Evolutionary conservation across 2,113 vertebrate genomes (phyloP).

Genomic region (Aramus guarauna): DNA sequence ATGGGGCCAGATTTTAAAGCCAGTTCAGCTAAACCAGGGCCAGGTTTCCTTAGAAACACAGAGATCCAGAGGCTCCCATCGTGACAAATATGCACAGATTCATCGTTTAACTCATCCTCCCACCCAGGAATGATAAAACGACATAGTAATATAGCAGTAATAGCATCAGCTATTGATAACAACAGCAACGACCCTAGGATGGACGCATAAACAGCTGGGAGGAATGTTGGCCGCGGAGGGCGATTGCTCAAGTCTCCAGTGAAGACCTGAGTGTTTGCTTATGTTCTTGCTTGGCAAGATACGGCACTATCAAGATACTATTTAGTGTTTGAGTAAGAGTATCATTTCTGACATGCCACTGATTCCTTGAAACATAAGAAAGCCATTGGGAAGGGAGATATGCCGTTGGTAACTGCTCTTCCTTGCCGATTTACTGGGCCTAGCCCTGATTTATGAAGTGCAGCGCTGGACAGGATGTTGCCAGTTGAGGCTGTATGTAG

Average conservation of each 20-base stretch:
- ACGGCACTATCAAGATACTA: neutral
- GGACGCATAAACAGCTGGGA: constrained; percentile 33
- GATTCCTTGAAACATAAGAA: neutral
- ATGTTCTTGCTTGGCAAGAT: constrained; percentile 43
- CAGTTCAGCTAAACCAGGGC: constrained; percentile 32
- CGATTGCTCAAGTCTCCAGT: constrained; percentile 46
- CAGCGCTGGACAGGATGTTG: constrained; percentile 30
- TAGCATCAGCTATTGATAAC: constrained; percentile 13
- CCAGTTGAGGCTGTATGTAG: constrained; percentile 5
- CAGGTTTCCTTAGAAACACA: constrained; percentile 39
- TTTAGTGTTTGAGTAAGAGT: constrained; percentile 19
- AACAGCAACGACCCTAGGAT: neutral
- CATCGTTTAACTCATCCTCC: constrained; percentile 42
- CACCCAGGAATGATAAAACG: constrained; percentile 33
- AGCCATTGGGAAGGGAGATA: neutral
- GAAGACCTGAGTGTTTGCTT: constrained; percentile 57
- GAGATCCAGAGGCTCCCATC: neutral
- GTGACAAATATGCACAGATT: neutral
- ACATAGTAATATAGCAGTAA: neutral
- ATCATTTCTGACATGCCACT: constrained; percentile 32
- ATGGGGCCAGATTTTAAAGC: constrained; percentile 1
- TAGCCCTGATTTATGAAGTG: constrained; percentile 57
- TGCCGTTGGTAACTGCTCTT: neutral
- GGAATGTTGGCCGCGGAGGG: constrained; percentile 23
- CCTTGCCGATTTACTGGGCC: neutral